Evolutionary conservation across 2,113 vertebrate species (phyloP), one percentile per base, ranked within the genome.

Genomic region (Hyaena hyaena): DNA sequence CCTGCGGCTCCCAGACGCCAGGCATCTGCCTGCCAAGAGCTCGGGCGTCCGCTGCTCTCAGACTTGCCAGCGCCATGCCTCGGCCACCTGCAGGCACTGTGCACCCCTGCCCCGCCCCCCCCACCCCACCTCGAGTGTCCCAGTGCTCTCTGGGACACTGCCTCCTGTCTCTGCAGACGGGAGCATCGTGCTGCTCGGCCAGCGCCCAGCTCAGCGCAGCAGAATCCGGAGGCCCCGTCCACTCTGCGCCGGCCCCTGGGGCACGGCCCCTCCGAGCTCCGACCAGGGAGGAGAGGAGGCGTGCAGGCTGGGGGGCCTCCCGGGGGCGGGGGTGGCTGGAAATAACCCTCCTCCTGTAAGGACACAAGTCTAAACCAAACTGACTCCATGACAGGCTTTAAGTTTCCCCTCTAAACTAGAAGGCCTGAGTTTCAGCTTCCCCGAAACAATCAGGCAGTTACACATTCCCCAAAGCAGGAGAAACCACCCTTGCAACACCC

Each of bases 231-330:
- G 21, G 14, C 14, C 45, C 24, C 39, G 39, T 39, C 35, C 35
- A 35, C 35, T 35, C 16, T 48, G 45, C 2, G 5, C 7, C 5
- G 0, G 2, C 61, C 24, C 24, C 10, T 1, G 0, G 17, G 19
- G 23, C 0, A 0, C 0, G 17, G 48, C 15, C 39, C 15, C 26
- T 31, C 39, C 33, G 68, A 79, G 28, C 17, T 43, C 58, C 0
- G 7, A 19, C 26, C 7, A 14, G 85, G 45, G 16, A 10, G 17
- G 1, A 31, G 24, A 50, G 19, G 33, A 26, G 19, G 3, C 6
- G 33, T 43, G 24, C 8, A 2, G 21, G 39, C 33, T 55, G 3
- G 8, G 23, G 58, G 24, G 7, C 0, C 31, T 16, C 4, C 35
- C 1, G 0, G 19, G 61, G 69, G 10, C 8, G 21, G 21, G 58